Evolutionary conservation across 1,140 invertebrate genomes (phyloP), one percentile per base, ranked within the genome.

Genomic region (Drosophila pallidifrons): DNA sequence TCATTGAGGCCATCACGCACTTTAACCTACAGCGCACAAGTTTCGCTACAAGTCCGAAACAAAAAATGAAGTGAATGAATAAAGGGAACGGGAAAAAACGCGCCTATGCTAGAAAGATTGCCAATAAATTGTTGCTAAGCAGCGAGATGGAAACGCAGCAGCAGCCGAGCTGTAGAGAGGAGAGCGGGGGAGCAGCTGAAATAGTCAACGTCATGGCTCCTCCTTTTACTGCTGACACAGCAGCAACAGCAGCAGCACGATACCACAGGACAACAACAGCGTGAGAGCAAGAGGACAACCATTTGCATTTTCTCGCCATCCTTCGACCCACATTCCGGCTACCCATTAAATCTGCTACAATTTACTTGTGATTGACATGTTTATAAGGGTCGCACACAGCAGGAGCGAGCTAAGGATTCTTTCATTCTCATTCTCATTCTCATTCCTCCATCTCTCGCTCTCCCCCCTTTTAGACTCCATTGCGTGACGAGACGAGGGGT

Each of bases 291-390:
- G 38, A n/a, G n/a, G 41, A 43, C 41, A 43, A 35, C 66, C 71
- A 77, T 87, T 87, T 87, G 82, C 82, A 87, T 86, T 87, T 79
- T 55, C 60, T 55, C 57, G 43, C 58, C 43, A 52, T 47, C 41
- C 73, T 46, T 82, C 58, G 60, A 64, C 67, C 81, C 72, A 73
- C 77, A 77, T 80, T 80, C 59, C 60, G 1, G 46, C 51, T 51
- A 51, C 54, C 85, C 81, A 88, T 81, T 88, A 85, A 85, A 88
- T 88, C 85, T 89, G 85, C 85, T 68, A 89, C 85, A 88, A 88
- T 88, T 88, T 88, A 89, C 85, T 89, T 79, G 78, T 85, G 85
- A 88, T 88, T 88, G 85, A 89, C 85, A 88, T 88, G 85, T 88
- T 88, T 88, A 88, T 88, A 88, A 88, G 85, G 85, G 85, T 88